Evolutionary conservation across 2,113 vertebrate genomes (phyloP).

Genomic region (Nestor notabilis): DNA sequence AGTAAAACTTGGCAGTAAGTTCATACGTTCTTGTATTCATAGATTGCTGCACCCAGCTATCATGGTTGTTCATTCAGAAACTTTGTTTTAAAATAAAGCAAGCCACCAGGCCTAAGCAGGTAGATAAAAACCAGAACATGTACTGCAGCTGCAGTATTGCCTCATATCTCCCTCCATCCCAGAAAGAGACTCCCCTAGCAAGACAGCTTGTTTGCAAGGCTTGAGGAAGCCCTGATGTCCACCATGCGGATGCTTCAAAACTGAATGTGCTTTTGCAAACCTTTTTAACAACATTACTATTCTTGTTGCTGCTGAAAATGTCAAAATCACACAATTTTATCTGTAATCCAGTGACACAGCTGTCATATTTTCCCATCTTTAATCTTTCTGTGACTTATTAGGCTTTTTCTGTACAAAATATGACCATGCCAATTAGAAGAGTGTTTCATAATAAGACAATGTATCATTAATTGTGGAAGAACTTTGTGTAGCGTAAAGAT

Average conservation of each 20-base stretch:
- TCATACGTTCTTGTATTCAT: not conserved
- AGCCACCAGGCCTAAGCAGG: not conserved
- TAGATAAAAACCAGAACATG: not conserved
- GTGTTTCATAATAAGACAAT: not conserved
- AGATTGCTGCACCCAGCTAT: not conserved
- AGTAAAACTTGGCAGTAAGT: not conserved
- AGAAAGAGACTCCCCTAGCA: not conserved
- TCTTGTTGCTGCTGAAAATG: not conserved
- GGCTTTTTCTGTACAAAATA: not conserved
- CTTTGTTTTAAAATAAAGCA: not conserved
- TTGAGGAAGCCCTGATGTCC: not conserved
- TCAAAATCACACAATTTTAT: not conserved
- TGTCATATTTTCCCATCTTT: not conserved
- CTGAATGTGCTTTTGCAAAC: not conserved
- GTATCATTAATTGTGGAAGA: not conserved
- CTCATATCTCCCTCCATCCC: not conserved
- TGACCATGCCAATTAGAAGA: not conserved
- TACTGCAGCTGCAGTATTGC: not conserved
- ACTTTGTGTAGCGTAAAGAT: rapidly evolving
- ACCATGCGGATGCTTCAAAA: not conserved
- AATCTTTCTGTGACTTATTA: not conserved
- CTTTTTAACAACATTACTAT: not conserved
- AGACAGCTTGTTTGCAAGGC: not conserved
- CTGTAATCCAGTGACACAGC: not conserved
- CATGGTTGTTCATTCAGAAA: not conserved